Evolutionary conservation across 2,888 invertebrate species (phyloP), one percentile per base, ranked within the genome.

Genomic region (Auanema freiburgensis): DNA sequence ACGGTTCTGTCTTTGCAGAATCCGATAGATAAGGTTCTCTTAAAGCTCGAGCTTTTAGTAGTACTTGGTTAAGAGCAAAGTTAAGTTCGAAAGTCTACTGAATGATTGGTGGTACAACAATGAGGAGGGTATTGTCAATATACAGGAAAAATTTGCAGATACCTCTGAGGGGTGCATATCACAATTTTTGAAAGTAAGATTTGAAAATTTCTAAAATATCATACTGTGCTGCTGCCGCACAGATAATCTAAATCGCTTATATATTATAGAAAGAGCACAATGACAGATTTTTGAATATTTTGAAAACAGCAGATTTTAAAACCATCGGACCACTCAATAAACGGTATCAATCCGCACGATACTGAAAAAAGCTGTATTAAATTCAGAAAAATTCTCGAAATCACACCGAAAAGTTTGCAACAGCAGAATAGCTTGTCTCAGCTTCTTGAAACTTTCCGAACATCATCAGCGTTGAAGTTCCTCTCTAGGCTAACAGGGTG

Each of bases 101-200:
- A 42, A 21, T 21, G 16, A 14, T 16, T 14, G 21, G 41, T 59
- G 52, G n/a, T n/a, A n/a, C 51, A 18, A 25, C 25, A 42, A 56
- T 1, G 40, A 42, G 8, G 46, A 67, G 16, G 49, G 71, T 43
- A 71, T 74, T 42, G 58, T 60, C 3, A 53, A 69, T 43, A 74
- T 79, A 5, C 72, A 79, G 57, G 49, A 69, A 16, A 52, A 57
- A 12, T 79, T 79, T 51, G 69, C 67, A 6, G 69, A 67, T 14
- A 72, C 57, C 44, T 78, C 77, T 1, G 76, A 79, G 49, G 60
- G 77, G 16, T 67, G 61, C 43, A 50, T 79, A 12, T 52, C 55
- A 11, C 42, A 66, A 10, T 79, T 79, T 58, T 53, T 79, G 18
- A 61, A 59, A 40, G 77, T 74, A 55, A 21, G 50, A 46, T 14